These are phyloP conservation scores for Mesorhabditis spiculigera DNA, from an alignment of 2,888 invertebrate species.

Conservation along the genomic window DNA sequence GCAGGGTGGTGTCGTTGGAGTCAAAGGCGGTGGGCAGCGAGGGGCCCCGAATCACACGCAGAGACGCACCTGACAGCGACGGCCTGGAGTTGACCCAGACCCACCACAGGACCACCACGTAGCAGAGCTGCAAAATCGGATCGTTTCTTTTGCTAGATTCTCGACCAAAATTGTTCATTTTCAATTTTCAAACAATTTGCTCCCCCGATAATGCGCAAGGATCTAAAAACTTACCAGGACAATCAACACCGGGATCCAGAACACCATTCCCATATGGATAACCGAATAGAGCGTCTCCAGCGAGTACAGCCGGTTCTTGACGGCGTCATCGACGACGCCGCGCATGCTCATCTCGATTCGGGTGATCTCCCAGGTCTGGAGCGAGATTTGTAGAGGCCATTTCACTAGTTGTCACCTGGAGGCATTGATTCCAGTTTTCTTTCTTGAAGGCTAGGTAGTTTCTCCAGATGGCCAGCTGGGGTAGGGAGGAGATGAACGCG, in stretches of 20 bases:
- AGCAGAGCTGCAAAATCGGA: slow-evolving; percentile 37
- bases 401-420: slow-evolving; percentile 21
- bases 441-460: slow-evolving; percentile 45
- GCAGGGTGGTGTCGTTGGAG: slow-evolving; percentile 42
- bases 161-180: background rate
- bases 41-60: slow-evolving; percentile 14
- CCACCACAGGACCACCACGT: slow-evolving; percentile 52
- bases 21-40: slow-evolving; percentile 42
- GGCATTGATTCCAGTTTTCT: slow-evolving; percentile 54
- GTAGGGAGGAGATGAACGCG: slow-evolving; percentile 42
- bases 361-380: slow-evolving; percentile 53
- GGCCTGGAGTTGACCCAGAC: slow-evolving; percentile 54
- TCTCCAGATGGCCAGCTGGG: slow-evolving; percentile 52
- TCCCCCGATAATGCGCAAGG: background rate
- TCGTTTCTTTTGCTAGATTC: background rate
- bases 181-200: background rate
- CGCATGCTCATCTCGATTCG: slow-evolving; percentile 22
- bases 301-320: slow-evolving; percentile 16
- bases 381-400: background rate
- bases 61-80: slow-evolving; percentile 23
- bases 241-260: slow-evolving; percentile 52
- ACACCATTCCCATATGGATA: slow-evolving; percentile 47
- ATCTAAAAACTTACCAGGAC: slow-evolving; percentile 35
- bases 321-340: background rate
- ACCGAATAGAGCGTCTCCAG: slow-evolving; percentile 45